Conservation (phyloP, 2,113 vertebrate species). For the Limnothrissa miodon region DNA sequence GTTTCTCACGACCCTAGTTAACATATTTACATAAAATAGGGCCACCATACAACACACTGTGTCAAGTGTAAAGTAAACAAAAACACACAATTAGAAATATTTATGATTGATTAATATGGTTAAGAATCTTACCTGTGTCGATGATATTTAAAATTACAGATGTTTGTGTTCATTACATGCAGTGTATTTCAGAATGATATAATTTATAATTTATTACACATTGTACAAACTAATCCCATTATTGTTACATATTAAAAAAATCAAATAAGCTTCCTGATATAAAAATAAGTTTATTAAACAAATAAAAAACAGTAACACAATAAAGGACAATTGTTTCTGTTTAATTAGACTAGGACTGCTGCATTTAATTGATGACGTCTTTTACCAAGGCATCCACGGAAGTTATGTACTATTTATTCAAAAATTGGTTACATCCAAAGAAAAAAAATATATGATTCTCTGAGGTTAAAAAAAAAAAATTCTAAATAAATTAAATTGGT, state of each 20-base stretch:
- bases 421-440: background rate
- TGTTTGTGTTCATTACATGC: background rate
- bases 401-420: background rate
- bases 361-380: background rate
- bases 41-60: background rate
- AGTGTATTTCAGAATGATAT: background rate
- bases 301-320: slow-evolving; percentile 66
- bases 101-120: background rate
- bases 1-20: background rate
- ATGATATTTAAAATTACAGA: background rate
- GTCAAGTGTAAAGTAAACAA: background rate
- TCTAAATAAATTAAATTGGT: background rate
- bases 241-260: slow-evolving; percentile 33
- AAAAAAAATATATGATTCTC: background rate
- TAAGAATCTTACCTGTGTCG: slow-evolving; percentile 1
- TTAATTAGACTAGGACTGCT: slow-evolving; percentile 24
- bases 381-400: slow-evolving; percentile 27
- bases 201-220: background rate
- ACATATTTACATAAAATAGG: background rate
- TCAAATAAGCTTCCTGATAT: slow-evolving; percentile 74
- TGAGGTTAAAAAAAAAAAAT: background rate
- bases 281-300: slow-evolving; percentile 93
- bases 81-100: background rate
- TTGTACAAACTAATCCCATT: background rate
- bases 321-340: slow-evolving; percentile 39